These are phyloP conservation scores for Drosophila willistoni DNA, from an alignment of 1,140 invertebrate species.

Conservation along the genomic window DNA sequence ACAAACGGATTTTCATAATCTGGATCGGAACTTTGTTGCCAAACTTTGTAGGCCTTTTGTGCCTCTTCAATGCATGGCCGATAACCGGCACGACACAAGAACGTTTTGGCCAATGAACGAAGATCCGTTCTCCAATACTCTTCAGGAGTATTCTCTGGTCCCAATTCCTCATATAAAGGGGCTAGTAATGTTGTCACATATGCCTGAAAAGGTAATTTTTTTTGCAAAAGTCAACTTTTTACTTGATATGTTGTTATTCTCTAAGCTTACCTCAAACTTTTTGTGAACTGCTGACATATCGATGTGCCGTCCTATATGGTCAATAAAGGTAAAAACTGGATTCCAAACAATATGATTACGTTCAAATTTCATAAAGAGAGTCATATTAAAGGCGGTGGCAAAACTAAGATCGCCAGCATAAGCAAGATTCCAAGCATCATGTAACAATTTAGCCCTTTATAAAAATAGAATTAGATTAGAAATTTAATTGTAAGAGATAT, in stretches of 20 bases:
- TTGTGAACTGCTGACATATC: conserved; percentile 86
- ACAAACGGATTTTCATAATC: conserved; percentile 90
- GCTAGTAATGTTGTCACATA: conserved; percentile 87
- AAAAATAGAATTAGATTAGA: conserved; percentile 24
- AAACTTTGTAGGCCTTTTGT: conserved; percentile 86
- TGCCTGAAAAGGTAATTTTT: conserved; percentile 83
- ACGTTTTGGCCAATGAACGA: conserved; percentile 86
- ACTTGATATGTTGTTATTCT: too few species aligned
- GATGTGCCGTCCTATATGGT: conserved; percentile 89
- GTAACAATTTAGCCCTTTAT: conserved; percentile 88
- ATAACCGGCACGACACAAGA: conserved; percentile 89
- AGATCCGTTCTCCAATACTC: conserved; percentile 86
- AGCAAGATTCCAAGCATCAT: conserved; percentile 91
- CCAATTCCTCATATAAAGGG: conserved; percentile 88
- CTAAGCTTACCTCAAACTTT: conserved; percentile 87
- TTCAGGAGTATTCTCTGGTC: conserved; percentile 84
- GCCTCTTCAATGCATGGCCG: conserved; percentile 88
- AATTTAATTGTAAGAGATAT: too few species aligned
- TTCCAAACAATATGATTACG: conserved; percentile 90
- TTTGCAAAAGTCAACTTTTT: too few species aligned
- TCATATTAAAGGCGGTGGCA: conserved; percentile 89
- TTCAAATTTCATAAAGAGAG: conserved; percentile 88
- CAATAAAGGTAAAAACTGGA: conserved; percentile 90
- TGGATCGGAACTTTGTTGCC: conserved; percentile 87
- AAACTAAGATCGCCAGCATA: conserved; percentile 90